Evolutionary conservation across 2,888 invertebrate species (phyloP).

Genomic region (Eupithecia pulchellata): DNA sequence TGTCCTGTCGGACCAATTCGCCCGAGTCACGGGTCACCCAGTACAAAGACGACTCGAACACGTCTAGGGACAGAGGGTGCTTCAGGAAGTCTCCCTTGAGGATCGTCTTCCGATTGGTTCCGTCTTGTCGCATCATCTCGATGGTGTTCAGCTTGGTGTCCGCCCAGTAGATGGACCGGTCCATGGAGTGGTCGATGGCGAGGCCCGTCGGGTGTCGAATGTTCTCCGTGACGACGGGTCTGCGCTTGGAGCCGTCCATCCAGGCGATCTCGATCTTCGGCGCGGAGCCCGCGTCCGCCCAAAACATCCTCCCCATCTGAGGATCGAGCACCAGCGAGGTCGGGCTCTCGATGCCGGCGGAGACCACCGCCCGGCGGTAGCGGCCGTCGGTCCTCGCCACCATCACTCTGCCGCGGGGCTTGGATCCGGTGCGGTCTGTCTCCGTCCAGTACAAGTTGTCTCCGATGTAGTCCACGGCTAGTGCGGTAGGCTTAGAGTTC

Average conservation of each 20-base stretch:
- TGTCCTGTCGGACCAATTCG: constrained; percentile 95
- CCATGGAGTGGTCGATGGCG: constrained; percentile 95
- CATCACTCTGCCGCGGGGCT: constrained; percentile 92
- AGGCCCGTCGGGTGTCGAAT: constrained; percentile 95
- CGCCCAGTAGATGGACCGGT: constrained; percentile 97
- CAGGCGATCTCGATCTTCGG: constrained; percentile 98
- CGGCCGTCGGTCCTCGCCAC: constrained; percentile 95
- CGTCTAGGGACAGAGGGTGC: constrained; percentile 95
- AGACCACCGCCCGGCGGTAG: constrained; percentile 92
- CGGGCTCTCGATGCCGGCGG: constrained; percentile 92
- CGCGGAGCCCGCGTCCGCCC: constrained; percentile 96
- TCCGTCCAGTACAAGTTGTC: constrained; percentile 98
- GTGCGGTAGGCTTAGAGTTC: constrained; percentile 92
- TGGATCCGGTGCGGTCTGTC: constrained; percentile 89
- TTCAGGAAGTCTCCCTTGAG: constrained; percentile 89
- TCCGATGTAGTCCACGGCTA: constrained; percentile 97
- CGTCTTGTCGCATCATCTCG: constrained; percentile 94
- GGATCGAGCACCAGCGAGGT: constrained; percentile 96
- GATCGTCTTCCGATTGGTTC: constrained; percentile 89
- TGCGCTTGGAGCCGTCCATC: constrained; percentile 97
- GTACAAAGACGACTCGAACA: constrained; percentile 96
- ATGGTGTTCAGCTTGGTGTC: constrained; percentile 96
- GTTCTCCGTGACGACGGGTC: constrained; percentile 91
- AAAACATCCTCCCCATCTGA: constrained; percentile 93
- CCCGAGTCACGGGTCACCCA: constrained; percentile 97